Base-by-base conservation (phyloP, 1,140 invertebrate genomes). In the Forficula auricularia region DNA sequence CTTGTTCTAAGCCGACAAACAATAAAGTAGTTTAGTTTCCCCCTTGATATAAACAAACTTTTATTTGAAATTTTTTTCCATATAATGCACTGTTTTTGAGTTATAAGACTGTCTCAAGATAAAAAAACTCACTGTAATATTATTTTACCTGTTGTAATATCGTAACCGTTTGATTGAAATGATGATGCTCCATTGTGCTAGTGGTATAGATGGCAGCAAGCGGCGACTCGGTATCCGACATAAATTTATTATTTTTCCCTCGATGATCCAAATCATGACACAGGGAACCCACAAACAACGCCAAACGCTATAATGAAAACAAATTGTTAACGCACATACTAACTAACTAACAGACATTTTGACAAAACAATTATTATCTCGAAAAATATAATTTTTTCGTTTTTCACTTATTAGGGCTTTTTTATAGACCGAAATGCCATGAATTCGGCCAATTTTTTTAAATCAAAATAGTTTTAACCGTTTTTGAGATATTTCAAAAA, bases 241-340 rank as follows among this genome's bases (percentile, higher is more conserved):
- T 81, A 55, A 85, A 88, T 51, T 79, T 74, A 52, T 86, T 84
- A 32, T 80, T 88, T 53, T 83, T 84, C 1, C 83, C 83, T 19
- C 82, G 61, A 53, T 88, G 83, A 54, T 88, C 83, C 43, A 88
- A 60, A 54, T 88, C 84, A 53, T 88, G 84, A 55, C 84, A 88
- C 2, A 88, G 60, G 44, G 78, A 75, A 0, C 79, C 77, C 41
- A 87, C 73, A 56, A 74, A 87, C 30, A 88, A 54, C 3, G 81
- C 76, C 34, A 87, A 57, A 48, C 72, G 65, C 81, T 86, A 59
- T 10, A 57, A 54, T 46, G 41, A 16, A 46, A 19, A 13, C 30
- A 34, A 3, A 1, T 45, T 31, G 10, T 46, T 14, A 6, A 40
- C 8, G 9, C 8, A 32, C 12, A 32, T 20, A n/a, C n/a, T n/a